Base-by-base conservation (phyloP, 1,140 invertebrate genomes). In the Catajapyx aquilonaris region DNA sequence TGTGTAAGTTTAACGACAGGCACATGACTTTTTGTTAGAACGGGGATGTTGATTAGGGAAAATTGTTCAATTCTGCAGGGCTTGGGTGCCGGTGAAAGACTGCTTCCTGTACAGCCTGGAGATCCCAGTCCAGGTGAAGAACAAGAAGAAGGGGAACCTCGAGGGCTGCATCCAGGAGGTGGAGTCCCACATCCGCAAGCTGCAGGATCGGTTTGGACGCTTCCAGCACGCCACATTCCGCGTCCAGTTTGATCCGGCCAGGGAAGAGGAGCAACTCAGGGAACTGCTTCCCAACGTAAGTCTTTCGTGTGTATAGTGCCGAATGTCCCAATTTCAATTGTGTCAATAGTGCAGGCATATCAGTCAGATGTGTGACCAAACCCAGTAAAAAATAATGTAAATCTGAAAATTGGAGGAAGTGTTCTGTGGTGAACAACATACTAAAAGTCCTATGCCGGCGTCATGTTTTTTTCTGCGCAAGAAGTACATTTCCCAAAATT, bases 71-170 rank as follows among this genome's bases (percentile, higher is more conserved):
- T 33, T 40, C 43, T 48, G 5, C 42, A 61, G 68, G 43, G 84
- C 86, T 2, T 88, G 84, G 81, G 77, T 94, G 9, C 71, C 81
- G 0, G 62, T 73, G 0, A 75, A 74, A 43, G 78, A 88, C 53
- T 81, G 84, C 43, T 90, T 69, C 52, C 57, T 91, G 15, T 57
- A 68, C 39, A 88, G 78, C 44, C 77, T 76, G 4, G 66, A 74
- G 40, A 60, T 61, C 18, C 72, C 76, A 1, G 57, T 58, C 2
- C 55, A 64, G 4, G 47, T 68, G 4, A 64, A 69, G 35, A 68
- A 68, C 35, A 71, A 71, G 39, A 70, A 70, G 40, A 68, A 66
- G 44, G 49, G 59, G 17, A 69, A 70, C 39, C 66, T 77, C 52
- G 68, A 69, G 37, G 54, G 64, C 34, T 72, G 74, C 42, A 61